phyloP scores from a whole-genome alignment of 2,888 invertebrate species.

The Nymphalis polychloros region DNA sequence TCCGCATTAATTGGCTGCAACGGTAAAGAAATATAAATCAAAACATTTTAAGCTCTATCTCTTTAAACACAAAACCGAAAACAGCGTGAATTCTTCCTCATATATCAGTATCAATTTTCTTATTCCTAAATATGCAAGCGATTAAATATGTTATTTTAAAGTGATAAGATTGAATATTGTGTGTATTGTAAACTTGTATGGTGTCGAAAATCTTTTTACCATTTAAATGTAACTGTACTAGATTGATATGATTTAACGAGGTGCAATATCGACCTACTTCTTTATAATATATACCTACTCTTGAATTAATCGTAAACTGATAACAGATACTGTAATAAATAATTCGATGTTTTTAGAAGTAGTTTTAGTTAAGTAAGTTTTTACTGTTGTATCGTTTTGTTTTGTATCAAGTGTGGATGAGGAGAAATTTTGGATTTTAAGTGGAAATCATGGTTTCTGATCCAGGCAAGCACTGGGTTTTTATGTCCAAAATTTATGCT shows the following conservation, averaged over 20 bases:
- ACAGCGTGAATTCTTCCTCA: background rate
- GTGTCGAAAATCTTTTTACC: slow-evolving; percentile 12
- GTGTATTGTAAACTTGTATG: background rate
- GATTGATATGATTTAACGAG: slow-evolving; percentile 33
- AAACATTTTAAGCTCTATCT: background rate
- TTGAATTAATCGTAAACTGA: slow-evolving; percentile 25
- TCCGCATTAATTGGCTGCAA: slow-evolving; percentile 13
- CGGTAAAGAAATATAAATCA: background rate
- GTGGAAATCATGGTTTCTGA: too few relatives aligned
- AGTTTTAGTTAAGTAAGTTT: too few relatives aligned
- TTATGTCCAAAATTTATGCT: too few relatives aligned
- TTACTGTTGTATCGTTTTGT: too few relatives aligned
- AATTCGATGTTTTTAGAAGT: too few relatives aligned
- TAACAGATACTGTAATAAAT: background rate
- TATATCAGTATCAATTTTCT: slow-evolving; percentile 4
- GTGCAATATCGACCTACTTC: slow-evolving; percentile 35
- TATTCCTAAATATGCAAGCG: background rate
- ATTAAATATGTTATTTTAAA: background rate
- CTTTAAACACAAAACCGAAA: background rate
- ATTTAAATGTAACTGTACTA: slow-evolving; percentile 31
- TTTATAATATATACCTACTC: slow-evolving; percentile 13
- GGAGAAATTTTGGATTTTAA: too few relatives aligned
- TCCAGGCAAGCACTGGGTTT: too few relatives aligned
- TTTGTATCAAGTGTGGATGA: too few relatives aligned
- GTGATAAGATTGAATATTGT: background rate